Base-by-base conservation (phyloP, 2,797 vertebrate species). In the Mus minutoides region DNA sequence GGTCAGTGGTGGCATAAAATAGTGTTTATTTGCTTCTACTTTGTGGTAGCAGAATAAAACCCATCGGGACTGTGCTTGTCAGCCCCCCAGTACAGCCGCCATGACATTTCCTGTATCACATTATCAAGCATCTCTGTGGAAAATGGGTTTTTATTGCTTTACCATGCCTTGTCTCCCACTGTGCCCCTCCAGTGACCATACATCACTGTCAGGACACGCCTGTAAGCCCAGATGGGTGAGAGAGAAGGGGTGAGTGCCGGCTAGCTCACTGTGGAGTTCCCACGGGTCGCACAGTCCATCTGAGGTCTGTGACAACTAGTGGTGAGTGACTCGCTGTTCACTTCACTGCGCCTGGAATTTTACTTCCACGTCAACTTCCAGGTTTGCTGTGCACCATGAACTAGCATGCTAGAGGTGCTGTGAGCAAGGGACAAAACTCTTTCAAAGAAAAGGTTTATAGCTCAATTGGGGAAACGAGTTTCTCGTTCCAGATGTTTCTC, bases 71-170 rank as follows among this genome's bases (percentile, higher is more conserved):
- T 49, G n/a, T 37, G 54, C 19, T 75, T 93, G 85, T 31, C 56
- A 69, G 71, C 21, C 19, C n/a, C n/a, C 52, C 62, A 67, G 1
- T 21, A 17, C 11, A 40, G 82, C 62, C 56, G 88, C 58, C 10
- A 4, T n/a, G 69, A 60, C 88, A 76, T 62, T 92, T 95, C 92
- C 91, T 90, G 13, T 87, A 37, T 37, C 64, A 92, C 8, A 37
- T 93, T 92, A 85, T 92, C 67, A 97, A 58, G 34, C 17, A 79
- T 76, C 73, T 89, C 80, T 82, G 52, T 97, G 77, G 56, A 96
- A 78, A 91, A 60, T 58, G 17, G 49, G 19, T 17, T 60, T 94
- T 85, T 60, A 86, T 60, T 71, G 43, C 90, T 90, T 75, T 82
- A 86, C 54, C 64, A 83, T 78, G 86, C 71, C 90, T 17, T 14